A percentile compares a stretch with the other conserved stretches of the same genome.
Evolutionary conservation across 2,888 invertebrate genomes (phyloP).

Genomic region (Cremastinae sp.): DNA sequence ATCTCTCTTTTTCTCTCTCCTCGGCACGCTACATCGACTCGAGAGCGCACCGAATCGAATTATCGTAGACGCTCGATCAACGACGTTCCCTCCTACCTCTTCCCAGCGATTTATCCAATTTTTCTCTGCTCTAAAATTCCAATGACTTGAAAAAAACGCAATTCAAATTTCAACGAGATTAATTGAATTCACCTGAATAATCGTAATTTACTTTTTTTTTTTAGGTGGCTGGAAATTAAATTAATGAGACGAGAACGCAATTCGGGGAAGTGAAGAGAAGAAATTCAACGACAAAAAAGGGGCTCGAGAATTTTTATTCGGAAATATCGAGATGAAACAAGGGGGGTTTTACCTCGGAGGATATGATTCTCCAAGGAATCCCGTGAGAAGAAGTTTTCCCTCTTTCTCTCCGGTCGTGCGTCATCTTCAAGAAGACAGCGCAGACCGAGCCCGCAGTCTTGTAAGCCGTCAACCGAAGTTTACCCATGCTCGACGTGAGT

Average conservation of each 20-base stretch:
- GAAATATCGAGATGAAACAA: conserved; percentile 9
- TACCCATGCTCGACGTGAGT: conserved; percentile 50
- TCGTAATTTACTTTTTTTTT: neutral
- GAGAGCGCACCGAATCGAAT: conserved; percentile 66
- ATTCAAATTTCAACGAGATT: neutral
- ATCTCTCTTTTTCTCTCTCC: conserved; percentile 56
- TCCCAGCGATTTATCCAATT: conserved; percentile 35
- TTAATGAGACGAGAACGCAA: too few species aligned
- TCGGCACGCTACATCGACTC: conserved; percentile 34
- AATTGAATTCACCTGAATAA: neutral
- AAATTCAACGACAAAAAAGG: conserved; percentile 2
- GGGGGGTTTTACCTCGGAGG: conserved; percentile 32
- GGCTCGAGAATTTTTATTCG: conserved; percentile 6
- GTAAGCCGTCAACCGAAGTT: conserved; percentile 60
- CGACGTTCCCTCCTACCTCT: conserved; percentile 46
- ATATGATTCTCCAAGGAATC: neutral
- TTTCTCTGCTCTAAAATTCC: conserved; percentile 16
- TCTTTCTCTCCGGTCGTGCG: conserved; percentile 46
- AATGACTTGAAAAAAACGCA: neutral
- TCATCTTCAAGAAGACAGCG: conserved; percentile 60
- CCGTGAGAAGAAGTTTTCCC: neutral
- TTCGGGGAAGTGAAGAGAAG: too few species aligned
- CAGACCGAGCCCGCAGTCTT: conserved; percentile 35
- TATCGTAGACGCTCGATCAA: conserved; percentile 56
- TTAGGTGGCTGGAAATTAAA: too few species aligned